phyloP scores from a whole-genome alignment of 1,140 invertebrate species.

The Drosophila orosa region DNA sequence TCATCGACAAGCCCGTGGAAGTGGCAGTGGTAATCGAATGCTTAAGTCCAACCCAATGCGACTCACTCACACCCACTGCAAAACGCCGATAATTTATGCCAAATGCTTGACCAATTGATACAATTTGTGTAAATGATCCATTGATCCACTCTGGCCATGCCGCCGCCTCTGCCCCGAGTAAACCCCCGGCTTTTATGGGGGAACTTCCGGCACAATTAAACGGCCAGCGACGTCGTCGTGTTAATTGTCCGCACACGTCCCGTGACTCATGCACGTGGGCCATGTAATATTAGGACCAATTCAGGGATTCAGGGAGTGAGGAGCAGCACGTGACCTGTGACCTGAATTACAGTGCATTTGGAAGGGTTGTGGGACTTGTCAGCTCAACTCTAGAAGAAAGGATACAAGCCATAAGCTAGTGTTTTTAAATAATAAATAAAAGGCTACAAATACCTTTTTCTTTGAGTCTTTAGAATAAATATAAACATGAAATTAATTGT shows the following conservation, averaged over 20 bases:
- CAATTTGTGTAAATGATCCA: constrained; percentile 54
- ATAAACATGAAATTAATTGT: too few species aligned
- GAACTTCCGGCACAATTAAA: constrained; percentile 46
- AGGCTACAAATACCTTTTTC: too few species aligned
- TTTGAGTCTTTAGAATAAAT: too few species aligned
- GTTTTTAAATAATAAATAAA: not conserved
- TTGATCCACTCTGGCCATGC: constrained; percentile 30
- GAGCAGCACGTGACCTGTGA: constrained; percentile 46
- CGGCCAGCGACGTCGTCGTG: constrained; percentile 21
- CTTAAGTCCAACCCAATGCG: constrained; percentile 32
- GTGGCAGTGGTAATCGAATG: constrained; percentile 35
- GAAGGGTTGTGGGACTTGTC: not conserved
- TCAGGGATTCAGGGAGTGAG: constrained; percentile 2
- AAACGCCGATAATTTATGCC: constrained; percentile 49
- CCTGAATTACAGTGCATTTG: constrained; percentile 15
- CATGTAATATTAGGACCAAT: constrained; percentile 11
- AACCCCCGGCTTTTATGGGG: constrained; percentile 22
- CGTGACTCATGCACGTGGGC: constrained; percentile 45
- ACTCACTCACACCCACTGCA: constrained; percentile 34
- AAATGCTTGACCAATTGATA: constrained; percentile 52
- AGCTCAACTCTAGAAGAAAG: not conserved
- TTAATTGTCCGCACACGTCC: constrained; percentile 51
- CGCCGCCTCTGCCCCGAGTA: constrained; percentile 2
- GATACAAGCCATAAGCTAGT: not conserved
- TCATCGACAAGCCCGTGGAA: constrained; percentile 45